A percentile compares a stretch with the other conserved stretches of the same genome.
Conservation (phyloP, 2,888 invertebrate species). For the Odontocerum albicorne region DNA sequence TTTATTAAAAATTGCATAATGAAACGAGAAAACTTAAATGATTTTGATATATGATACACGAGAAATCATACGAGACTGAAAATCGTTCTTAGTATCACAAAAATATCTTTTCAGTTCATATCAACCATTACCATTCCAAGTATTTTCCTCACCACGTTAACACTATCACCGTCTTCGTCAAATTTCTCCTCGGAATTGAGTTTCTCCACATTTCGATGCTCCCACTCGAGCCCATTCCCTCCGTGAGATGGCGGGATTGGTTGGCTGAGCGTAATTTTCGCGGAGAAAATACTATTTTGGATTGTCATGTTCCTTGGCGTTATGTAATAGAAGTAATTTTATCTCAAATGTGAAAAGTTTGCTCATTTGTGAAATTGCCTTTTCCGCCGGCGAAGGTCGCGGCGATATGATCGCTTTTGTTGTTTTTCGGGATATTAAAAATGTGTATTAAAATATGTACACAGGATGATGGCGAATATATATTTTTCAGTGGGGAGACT, state of each 20-base stretch:
- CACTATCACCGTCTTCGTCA: too few species aligned
- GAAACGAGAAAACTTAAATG: too few species aligned
- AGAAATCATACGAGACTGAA: too few species aligned
- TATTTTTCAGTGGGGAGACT: not conserved
- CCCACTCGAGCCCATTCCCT: too few species aligned
- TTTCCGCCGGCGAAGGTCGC: conserved; percentile 11
- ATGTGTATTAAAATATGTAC: conserved; percentile 3
- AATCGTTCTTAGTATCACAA: too few species aligned
- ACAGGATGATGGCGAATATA: not conserved
- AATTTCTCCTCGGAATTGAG: too few species aligned
- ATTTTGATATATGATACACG: too few species aligned
- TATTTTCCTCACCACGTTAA: too few species aligned
- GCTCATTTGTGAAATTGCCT: conserved; percentile 37
- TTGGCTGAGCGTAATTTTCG: conserved; percentile 18
- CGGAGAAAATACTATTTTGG: conserved; percentile 29
- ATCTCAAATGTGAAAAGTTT: conserved; percentile 37
- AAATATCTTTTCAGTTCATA: too few species aligned
- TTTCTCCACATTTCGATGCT: too few species aligned
- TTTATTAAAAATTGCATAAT: too few species aligned
- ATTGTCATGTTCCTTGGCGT: conserved; percentile 29
- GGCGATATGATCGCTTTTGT: conserved; percentile 19
- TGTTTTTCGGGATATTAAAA: conserved; percentile 13
- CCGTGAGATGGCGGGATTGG: conserved; percentile 1
- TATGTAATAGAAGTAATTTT: conserved; percentile 36
- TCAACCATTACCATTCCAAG: too few species aligned